Evolutionary conservation across 2,797 vertebrate genomes (phyloP), one percentile per base, ranked within the genome.

Genomic region (Danio albolineatus): DNA sequence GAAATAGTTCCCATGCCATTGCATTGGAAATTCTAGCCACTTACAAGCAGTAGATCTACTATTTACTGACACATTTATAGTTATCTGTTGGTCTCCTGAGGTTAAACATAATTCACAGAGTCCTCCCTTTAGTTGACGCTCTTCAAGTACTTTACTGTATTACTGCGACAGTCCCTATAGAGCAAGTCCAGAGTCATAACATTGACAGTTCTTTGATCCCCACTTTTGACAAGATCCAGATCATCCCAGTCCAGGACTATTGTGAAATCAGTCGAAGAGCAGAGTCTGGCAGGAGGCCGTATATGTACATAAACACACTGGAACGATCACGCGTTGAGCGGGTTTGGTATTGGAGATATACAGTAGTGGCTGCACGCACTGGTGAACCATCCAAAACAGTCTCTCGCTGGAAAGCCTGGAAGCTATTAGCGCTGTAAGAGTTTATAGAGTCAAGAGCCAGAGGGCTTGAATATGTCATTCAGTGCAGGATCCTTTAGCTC

Each of bases 401-500:
- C 39, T 67, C 21, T 72, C 16, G 0, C 13, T 28, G 10, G 48
- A 65, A 83, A 71, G 10, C 66, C 76, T 76, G 77, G 77, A 80
- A 76, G 69, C 65, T 19, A 75, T 79, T 79, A 79, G 48, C 56
- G 4, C 39, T 75, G 75, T 46, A 61, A 62, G 67, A 73, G 14
- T 56, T 79, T 56, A 41, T 44, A 43, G 36, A 49, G 59, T 67
- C 28, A 75, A 38, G 61, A 80, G 61, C 64, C 65, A 61, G 17
- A 9, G 13, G 28, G 54, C 38, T 76, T 78, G 70, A 49, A 43
- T 61, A 51, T 2, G 9, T 65, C 41, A 57, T 51, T 64, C 39
- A 79, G 14, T 64, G 48, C 66, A 14, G 38, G 16, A 71, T 14
- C 53, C 62, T n/a, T 76, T 36, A 70, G 28, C 48, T 77, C 51